These are phyloP conservation scores for Drosophila sproati DNA, from an alignment of 1,140 invertebrate genomes.

Conservation along the genomic window DNA sequence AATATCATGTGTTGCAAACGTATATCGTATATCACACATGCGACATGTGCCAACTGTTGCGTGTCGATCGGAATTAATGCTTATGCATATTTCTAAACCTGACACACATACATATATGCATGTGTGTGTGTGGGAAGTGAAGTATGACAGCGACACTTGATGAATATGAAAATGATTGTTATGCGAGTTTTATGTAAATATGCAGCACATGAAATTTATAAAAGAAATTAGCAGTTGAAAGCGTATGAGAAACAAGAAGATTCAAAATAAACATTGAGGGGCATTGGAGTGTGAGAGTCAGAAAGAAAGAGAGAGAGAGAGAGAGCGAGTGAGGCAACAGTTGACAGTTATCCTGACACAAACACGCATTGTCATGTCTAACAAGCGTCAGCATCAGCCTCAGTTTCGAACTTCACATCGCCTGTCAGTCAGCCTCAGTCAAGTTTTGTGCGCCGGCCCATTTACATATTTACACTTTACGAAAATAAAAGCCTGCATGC, in stretches of 20 bases:
- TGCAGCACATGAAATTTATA: constrained; percentile 71
- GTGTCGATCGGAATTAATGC: constrained; percentile 22
- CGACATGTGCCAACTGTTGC: constrained; percentile 68
- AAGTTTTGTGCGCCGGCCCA: constrained; percentile 43
- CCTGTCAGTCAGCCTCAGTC: constrained; percentile 66
- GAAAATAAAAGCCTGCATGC: constrained; percentile 4
- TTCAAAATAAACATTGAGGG: background rate
- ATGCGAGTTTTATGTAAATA: constrained; percentile 64
- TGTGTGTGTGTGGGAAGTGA: background rate
- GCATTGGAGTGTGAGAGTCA: too few relatives aligned
- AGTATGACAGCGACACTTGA: constrained; percentile 39
- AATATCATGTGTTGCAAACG: constrained; percentile 8
- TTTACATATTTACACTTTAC: constrained; percentile 70
- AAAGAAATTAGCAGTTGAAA: constrained; percentile 77
- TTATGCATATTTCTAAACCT: constrained; percentile 7
- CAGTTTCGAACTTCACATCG: constrained; percentile 41
- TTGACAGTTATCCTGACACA: constrained; percentile 82
- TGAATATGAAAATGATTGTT: constrained; percentile 57
- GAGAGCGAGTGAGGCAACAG: constrained; percentile 52
- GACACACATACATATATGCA: background rate
- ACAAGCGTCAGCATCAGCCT: constrained; percentile 68
- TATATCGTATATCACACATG: constrained; percentile 20
- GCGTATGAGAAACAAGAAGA: constrained; percentile 8
- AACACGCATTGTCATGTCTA: constrained; percentile 82
- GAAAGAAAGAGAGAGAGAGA: background rate